Evolutionary conservation across 37 sponge, comb jelly and placozoan species (phyloP), one percentile per base, ranked within the genome.

Genomic region (Aplysina aerophoba): DNA sequence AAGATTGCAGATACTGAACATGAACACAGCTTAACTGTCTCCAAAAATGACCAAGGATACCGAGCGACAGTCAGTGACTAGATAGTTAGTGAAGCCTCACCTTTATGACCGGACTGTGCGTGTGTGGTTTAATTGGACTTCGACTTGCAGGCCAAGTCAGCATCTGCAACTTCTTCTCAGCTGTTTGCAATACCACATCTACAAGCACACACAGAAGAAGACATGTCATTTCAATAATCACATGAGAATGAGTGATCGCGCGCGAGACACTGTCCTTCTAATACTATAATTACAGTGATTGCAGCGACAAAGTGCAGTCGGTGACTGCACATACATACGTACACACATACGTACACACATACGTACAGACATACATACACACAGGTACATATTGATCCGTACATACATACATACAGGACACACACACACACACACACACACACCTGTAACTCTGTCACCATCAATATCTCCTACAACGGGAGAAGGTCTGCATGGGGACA

Each of bases 401-500:
- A 75, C 54, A 40, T 15, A 62, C 68, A 66, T 69, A 44, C 37
- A 80, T 21, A 79, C 57, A 37, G 38, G n/a, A 85, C 28, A 17
- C 79, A 60, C 17, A 20, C 67, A 67, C 37, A 87, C 34, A 64
- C 62, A 68, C 44, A 53, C 65, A 28, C 37, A 74, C 80, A 35
- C 77, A 88, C 92, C 92, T 82, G 85, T 59, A 3, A 75, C 40
- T 63, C 90, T 90, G 75, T 93, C 94, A 54, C 88, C 72, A 35
- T 93, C 91, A 25, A 93, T 25, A 44, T 93, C 94, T 65, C 88
- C 81, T 8, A 90, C 88, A 21, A 93, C 50, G 6, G 94, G 94
- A 36, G 41, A 85, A 19, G 91, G 87, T 0, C 90, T 89, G 73
- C 0, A 90, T 20, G 24, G 28, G 65, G 5, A 33, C 14, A 81